Percentiles rank a stretch among this genome's conserved stretches.
These are phyloP conservation scores for Elanoides forficatus DNA, from an alignment of 2,113 vertebrate species.

Conservation along the genomic window DNA sequence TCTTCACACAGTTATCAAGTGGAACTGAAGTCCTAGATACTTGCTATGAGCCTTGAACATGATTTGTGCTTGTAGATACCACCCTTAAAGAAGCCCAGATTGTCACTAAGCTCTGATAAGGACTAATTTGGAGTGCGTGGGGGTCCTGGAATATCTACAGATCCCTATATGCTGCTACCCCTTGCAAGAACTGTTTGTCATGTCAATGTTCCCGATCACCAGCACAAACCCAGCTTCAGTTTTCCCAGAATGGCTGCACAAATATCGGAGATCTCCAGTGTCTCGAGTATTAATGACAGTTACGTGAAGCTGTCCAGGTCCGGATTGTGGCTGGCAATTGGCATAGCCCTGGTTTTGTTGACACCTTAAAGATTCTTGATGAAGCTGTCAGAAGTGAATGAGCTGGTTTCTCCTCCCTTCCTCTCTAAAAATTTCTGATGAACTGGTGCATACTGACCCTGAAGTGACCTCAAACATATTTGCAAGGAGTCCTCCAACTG, in stretches of 20 bases:
- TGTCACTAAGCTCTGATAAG: background rate
- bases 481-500: background rate
- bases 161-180: rapidly evolving
- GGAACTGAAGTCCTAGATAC: background rate
- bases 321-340: background rate
- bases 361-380: background rate
- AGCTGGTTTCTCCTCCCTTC: background rate
- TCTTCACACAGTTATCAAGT: background rate
- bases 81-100: background rate
- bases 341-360: background rate
- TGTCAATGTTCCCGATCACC: rapidly evolving
- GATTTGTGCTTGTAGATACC: background rate
- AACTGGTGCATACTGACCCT: background rate
- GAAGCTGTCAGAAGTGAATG: background rate
- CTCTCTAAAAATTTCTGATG: background rate
- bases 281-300: rapidly evolving
- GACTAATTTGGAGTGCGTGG: background rate
- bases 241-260: background rate
- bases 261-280: background rate
- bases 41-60: background rate
- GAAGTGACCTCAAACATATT: background rate
- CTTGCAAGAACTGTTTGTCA: background rate
- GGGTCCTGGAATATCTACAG: background rate
- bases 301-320: background rate
- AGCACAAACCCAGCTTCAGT: background rate